Evolutionary conservation across 2,888 invertebrate species (phyloP), one percentile per base, ranked within the genome.

Genomic region (Ctena decussata): DNA sequence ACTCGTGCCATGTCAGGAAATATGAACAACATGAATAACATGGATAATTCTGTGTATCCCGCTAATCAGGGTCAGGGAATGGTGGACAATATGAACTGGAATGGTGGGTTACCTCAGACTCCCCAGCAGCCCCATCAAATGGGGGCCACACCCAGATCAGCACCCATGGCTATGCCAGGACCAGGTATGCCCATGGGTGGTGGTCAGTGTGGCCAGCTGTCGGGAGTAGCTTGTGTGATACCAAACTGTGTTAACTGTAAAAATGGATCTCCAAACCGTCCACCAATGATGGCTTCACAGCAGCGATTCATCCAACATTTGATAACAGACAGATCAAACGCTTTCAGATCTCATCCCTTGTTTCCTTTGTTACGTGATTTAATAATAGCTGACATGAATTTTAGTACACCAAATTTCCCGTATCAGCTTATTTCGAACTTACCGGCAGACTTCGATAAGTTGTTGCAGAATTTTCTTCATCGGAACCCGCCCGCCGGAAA

Each of bases 321-420:
- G 27, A 94, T 95, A 70, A 93, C 92, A 27, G 95, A 95, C 82
- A 92, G 93, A 60, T 94, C 94, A 49, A 94, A 92, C 76, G 95
- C 95, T 39, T 95, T 95, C 89, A 90, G 95, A 65, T 95, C 95
- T 24, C 95, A 96, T 89, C 95, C 96, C 2, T 89, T 96, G 80
- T 95, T 95, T 86, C 95, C 95, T 0, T 91, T 96, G 60, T 91
- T 96, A 53, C 92, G 95, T 73, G 96, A 96, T 83, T 90, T 96
- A 84, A 94, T 95, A 82, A 95, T 96, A 74, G 95, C 95, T 21
- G 95, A 95, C 87, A 95, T 95, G 95, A 96, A 95, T 90, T 95
- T 95, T 84, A 92, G 93, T 79, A 92, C 93, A 6, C 95, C 95
- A 11, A 91, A 93, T 75, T 95, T 95, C 85, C 96, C 95, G 44